Percentiles rank a stretch among this genome's conserved stretches.
phyloP scores from a whole-genome alignment of 2,888 invertebrate species.

The Cosmorhoe ocellata region DNA sequence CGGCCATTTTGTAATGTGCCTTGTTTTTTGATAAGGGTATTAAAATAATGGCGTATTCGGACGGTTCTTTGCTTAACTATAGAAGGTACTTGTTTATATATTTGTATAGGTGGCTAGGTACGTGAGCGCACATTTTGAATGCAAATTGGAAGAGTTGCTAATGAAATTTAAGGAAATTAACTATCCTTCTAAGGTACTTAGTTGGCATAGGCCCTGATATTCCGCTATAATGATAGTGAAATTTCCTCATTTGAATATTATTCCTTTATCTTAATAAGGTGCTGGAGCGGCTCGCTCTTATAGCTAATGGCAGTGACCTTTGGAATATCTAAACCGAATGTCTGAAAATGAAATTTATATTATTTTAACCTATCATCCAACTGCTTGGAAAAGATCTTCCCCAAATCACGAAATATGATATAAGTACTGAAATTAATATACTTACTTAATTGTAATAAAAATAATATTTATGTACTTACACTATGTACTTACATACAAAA shows the following conservation, averaged over 20 bases:
- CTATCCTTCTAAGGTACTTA: conserved; percentile 42
- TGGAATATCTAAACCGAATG: conserved; percentile 20
- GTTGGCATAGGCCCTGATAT: conserved; percentile 35
- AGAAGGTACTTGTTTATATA: conserved; percentile 62
- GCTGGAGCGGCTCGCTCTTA: conserved; percentile 28
- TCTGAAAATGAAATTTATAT: no score
- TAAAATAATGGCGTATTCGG: conserved; percentile 77
- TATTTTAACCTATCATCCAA: background rate
- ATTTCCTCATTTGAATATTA: conserved; percentile 39
- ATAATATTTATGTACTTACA: no score
- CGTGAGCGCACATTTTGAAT: conserved; percentile 75
- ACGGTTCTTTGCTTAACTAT: conserved; percentile 61
- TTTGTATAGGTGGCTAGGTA: conserved; percentile 65
- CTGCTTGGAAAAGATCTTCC: no score
- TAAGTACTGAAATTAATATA: no score
- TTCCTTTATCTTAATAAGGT: conserved; percentile 38
- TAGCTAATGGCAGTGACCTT: conserved; percentile 24
- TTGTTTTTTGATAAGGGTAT: conserved; percentile 83
- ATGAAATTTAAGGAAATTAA: conserved; percentile 66
- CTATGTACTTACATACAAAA: no score
- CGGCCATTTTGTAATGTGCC: conserved; percentile 81
- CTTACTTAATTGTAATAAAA: no score
- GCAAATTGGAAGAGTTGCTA: conserved; percentile 72
- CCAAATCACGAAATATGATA: no score
- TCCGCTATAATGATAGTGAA: conserved; percentile 37